phyloP scores from a whole-genome alignment of 53 echinoderm and acorn worm genomes.

The Astropecten irregularis region DNA sequence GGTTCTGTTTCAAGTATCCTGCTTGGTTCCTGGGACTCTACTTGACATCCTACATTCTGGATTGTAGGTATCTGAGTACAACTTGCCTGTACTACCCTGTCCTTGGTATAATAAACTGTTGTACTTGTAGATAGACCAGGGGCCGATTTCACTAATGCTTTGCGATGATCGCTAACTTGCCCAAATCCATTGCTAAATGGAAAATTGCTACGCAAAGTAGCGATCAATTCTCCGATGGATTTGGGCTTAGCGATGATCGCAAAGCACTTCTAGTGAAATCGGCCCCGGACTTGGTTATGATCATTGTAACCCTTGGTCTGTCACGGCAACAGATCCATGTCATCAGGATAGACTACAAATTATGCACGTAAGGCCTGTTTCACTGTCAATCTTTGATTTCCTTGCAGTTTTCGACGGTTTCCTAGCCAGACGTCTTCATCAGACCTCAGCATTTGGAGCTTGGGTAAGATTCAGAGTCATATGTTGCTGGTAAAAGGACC shows the following conservation, averaged over 20 bases:
- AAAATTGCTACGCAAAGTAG: no score
- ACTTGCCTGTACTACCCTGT: no score
- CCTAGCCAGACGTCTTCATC: constrained; percentile 83
- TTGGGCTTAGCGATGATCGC: no score
- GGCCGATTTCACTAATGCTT: not conserved
- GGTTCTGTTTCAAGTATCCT: constrained; percentile 75
- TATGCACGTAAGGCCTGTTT: not conserved
- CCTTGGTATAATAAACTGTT: no score
- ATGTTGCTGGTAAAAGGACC: not conserved
- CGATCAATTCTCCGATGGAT: no score
- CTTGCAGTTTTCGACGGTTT: constrained; percentile 79
- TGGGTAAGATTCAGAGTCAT: constrained; percentile 69
- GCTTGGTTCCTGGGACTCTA: constrained; percentile 69
- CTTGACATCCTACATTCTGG: constrained; percentile 61
- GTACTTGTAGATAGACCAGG: not conserved
- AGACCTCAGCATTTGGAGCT: constrained; percentile 94
- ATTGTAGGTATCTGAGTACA: constrained; percentile 66
- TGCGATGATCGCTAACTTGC: no score
- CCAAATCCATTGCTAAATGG: no score
- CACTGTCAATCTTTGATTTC: not conserved
- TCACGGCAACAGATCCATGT: not conserved
- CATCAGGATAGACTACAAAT: not conserved
- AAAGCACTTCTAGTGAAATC: not conserved
- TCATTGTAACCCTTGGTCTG: no score
- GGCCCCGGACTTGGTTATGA: not conserved